These are phyloP conservation scores for Pluvialis apricaria DNA, from an alignment of 2,113 vertebrate species.

Conservation along the genomic window DNA sequence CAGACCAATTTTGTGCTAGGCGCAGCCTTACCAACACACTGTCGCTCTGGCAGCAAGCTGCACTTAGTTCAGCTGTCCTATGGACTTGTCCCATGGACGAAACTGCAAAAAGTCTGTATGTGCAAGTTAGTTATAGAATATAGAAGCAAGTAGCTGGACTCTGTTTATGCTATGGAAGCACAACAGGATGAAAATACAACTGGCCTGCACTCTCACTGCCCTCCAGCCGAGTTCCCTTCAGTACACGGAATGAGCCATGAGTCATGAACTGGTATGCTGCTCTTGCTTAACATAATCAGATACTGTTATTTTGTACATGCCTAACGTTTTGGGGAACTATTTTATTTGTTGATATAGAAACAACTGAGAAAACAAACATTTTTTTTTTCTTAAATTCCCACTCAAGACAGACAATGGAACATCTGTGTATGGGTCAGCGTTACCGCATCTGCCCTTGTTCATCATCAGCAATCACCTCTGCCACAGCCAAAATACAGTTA, in stretches of 20 bases:
- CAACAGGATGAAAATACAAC: not conserved
- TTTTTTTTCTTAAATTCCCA: not conserved
- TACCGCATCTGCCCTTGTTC: not conserved
- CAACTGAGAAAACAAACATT: not conserved
- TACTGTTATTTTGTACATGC: not conserved
- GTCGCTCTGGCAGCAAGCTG: not conserved
- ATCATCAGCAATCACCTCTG: not conserved
- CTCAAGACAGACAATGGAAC: not conserved
- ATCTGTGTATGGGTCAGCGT: not conserved
- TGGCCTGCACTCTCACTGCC: not conserved
- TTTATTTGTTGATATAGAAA: not conserved
- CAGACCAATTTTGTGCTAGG: not conserved
- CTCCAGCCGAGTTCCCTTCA: not conserved
- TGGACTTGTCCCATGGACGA: not conserved
- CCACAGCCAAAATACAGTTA: not conserved
- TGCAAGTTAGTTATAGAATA: not conserved
- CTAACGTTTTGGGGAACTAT: not conserved
- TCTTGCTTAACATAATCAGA: not conserved
- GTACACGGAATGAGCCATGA: not conserved
- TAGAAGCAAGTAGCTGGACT: not conserved
- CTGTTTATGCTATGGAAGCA: not conserved
- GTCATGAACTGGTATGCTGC: not conserved
- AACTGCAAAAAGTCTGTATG: fast-evolving
- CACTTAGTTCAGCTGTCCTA: not conserved
- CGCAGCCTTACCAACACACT: not conserved